phyloP scores from a whole-genome alignment of 2,797 vertebrate genomes.

The Eupleurogrammus muticus region DNA sequence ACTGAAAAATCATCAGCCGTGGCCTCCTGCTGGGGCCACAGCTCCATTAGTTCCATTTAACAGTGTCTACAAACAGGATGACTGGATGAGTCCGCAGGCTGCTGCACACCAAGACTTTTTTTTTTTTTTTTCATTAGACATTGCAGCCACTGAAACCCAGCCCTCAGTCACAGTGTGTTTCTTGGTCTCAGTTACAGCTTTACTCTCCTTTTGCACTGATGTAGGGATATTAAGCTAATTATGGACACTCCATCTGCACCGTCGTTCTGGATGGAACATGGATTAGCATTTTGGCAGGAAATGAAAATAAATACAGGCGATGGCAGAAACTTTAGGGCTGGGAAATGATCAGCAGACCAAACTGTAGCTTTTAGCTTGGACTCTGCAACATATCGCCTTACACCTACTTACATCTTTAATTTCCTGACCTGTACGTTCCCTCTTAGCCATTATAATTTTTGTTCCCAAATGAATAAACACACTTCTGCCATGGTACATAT shows the following conservation, averaged over 20 bases:
- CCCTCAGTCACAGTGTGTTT: slow-evolving; percentile 36
- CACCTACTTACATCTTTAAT: too few relatives aligned
- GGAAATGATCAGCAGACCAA: slow-evolving; percentile 40
- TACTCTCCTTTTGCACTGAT: slow-evolving; percentile 48
- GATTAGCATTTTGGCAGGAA: slow-evolving; percentile 61
- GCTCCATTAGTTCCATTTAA: slow-evolving; percentile 69
- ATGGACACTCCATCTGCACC: slow-evolving; percentile 55
- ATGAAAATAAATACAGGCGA: slow-evolving; percentile 50
- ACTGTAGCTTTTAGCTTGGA: slow-evolving; percentile 25
- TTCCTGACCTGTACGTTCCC: too few relatives aligned
- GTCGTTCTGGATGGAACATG: slow-evolving; percentile 43
- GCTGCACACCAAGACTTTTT: slow-evolving; percentile 41
- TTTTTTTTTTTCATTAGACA: slow-evolving; percentile 48
- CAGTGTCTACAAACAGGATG: slow-evolving; percentile 43
- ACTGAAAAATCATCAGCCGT: slow-evolving; percentile 56
- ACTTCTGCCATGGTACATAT: too few relatives aligned
- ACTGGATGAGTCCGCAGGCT: slow-evolving; percentile 42
- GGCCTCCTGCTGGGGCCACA: slow-evolving; percentile 47
- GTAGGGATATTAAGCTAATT: slow-evolving; percentile 66
- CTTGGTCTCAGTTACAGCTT: slow-evolving; percentile 40
- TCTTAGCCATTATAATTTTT: too few relatives aligned
- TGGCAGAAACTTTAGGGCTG: slow-evolving; percentile 31
- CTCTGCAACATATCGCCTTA: slow-evolving; percentile 11
- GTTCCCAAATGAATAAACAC: too few relatives aligned
- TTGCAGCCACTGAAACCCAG: slow-evolving; percentile 16